phyloP scores from a whole-genome alignment of 2,888 invertebrate genomes.

The Antheraea yamamai region DNA sequence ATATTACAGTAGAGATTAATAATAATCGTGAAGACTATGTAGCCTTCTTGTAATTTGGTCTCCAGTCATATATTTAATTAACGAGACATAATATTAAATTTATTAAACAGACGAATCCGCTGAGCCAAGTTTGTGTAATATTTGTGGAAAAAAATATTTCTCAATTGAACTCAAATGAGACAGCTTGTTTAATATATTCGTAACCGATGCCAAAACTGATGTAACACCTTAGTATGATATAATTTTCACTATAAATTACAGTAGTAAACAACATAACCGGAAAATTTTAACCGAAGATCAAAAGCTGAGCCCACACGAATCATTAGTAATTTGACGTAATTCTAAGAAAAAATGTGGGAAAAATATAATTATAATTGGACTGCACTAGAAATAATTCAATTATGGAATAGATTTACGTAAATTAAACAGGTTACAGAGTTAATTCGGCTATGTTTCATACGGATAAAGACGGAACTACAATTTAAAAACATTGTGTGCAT shows the following conservation, averaged over 20 bases:
- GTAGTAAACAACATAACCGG: conserved; percentile 3
- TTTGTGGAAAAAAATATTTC: not conserved
- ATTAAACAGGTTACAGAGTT: not conserved
- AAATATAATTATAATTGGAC: not conserved
- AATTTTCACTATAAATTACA: not conserved
- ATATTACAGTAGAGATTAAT: too few species aligned
- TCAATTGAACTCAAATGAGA: not conserved
- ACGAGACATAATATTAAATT: not conserved
- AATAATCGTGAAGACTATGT: too few species aligned
- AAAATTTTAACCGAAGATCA: conserved; percentile 8
- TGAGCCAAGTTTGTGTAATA: not conserved
- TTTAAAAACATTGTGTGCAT: too few species aligned
- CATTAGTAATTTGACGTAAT: conserved; percentile 9
- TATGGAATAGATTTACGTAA: not conserved
- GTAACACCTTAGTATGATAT: not conserved
- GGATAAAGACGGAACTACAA: too few species aligned
- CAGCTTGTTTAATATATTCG: conserved; percentile 3
- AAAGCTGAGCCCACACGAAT: not conserved
- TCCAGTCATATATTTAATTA: not conserved
- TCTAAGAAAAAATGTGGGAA: not conserved
- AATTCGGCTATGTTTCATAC: too few species aligned
- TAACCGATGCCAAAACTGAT: conserved; percentile 8
- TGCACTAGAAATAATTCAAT: not conserved
- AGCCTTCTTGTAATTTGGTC: too few species aligned
- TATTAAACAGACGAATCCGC: not conserved